Base-by-base conservation (phyloP, 2,888 invertebrate species). In the Leptinotarsa haldemani region DNA sequence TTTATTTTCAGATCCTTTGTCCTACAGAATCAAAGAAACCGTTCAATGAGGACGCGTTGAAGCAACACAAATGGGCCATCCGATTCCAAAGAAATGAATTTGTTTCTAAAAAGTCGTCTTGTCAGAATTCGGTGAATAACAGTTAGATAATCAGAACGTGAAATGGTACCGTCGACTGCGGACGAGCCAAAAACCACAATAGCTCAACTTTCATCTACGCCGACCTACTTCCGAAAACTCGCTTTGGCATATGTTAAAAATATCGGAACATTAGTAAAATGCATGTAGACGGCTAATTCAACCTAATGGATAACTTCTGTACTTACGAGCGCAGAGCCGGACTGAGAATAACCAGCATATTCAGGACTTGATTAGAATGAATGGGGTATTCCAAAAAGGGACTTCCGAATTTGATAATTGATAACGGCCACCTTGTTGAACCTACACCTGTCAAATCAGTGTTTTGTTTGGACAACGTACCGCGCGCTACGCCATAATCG, bases 251-350 rank as follows among this genome's bases (percentile, higher is more conserved):
- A 71, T 80, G 81, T 80, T 80, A 79, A 82, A 82, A 82, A 83
- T 81, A 79, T 78, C 80, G 70, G 73, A 80, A 79, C 80, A 78
- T 80, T 81, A 78, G 78, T 79, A 79, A 77, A 78, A 78, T 77
- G 71, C 79, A 77, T 74, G 76, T 74, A 69, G 69, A 72, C 76
- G 73, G 65, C 75, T 76, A 74, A 75, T 76, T 74, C 77, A 64
- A 70, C 75, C 82, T 80, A 82, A 83, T 82, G 80, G 83, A 82
- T 79, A 82, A 83, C 82, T 81, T 80, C 82, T 84, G 83, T 82
- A 83, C 80, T 68, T 74, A 76, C 73, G 61, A 65, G 46, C 58
- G 58, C 76, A 74, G 75, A 70, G 16, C 53, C 77, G 75, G 67
- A 71, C 22, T 67, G 16, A 25, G 46, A 61, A 69, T 25, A 18